phyloP scores from a whole-genome alignment of 2,888 invertebrate genomes.

The Microdon myrmicae region DNA sequence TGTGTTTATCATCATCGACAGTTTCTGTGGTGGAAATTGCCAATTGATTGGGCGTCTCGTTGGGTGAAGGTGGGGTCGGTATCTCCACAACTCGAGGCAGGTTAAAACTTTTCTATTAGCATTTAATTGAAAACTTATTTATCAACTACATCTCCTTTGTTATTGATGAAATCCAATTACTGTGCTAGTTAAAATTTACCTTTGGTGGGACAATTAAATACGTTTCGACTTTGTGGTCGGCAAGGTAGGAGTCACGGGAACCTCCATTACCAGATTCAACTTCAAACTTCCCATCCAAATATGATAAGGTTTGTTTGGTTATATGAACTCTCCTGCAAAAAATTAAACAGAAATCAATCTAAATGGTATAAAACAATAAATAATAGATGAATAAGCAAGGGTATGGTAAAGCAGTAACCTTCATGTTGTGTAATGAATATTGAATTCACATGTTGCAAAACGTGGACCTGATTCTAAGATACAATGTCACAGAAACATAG shows the following conservation, averaged over 20 bases:
- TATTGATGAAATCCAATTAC: background rate
- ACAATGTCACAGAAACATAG: too few relatives aligned
- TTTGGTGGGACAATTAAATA: constrained; percentile 86
- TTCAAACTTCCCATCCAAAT: constrained; percentile 83
- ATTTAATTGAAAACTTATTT: background rate
- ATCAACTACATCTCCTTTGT: background rate
- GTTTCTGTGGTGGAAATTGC: constrained; percentile 26
- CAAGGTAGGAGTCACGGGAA: constrained; percentile 83
- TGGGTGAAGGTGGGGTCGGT: constrained; percentile 31
- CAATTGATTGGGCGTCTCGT: constrained; percentile 5
- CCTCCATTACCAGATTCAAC: constrained; percentile 87
- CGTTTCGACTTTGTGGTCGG: constrained; percentile 89
- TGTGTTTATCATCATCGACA: constrained; percentile 6
- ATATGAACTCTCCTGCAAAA: constrained; percentile 83
- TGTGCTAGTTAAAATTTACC: constrained; percentile 72
- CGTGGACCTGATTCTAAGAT: too few relatives aligned
- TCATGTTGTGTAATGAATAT: too few relatives aligned
- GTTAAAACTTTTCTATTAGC: constrained; percentile 27
- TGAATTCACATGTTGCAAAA: too few relatives aligned
- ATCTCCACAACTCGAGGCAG: constrained; percentile 50
- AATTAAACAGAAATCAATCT: constrained; percentile 28
- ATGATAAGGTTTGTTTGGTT: constrained; percentile 83
- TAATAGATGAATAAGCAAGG: too few relatives aligned
- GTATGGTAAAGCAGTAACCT: too few relatives aligned
- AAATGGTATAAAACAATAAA: too few relatives aligned